Percentiles rank a stretch among this genome's conserved stretches.
Conservation (phyloP, 2,888 invertebrate species). For the Cosmia pyralina region DNA sequence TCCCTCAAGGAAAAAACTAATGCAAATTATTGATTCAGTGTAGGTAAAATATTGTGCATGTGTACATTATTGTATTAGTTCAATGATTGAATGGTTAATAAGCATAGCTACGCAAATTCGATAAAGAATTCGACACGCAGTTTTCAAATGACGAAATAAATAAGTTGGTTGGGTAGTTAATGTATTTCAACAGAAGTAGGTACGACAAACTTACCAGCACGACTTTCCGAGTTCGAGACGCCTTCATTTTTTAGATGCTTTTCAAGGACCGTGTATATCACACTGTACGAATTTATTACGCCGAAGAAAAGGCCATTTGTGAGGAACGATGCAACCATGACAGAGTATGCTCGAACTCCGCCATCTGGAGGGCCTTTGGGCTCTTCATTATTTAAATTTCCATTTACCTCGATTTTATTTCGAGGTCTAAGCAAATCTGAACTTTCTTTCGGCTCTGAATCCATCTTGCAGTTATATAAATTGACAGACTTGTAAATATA, state of each 20-base stretch:
- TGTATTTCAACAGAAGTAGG: slow-evolving; percentile 1
- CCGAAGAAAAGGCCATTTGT: slow-evolving; percentile 97
- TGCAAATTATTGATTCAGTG: slow-evolving; percentile 1
- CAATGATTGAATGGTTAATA: slow-evolving; percentile 25
- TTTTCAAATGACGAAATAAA: slow-evolving; percentile 41
- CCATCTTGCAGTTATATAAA: slow-evolving; percentile 72
- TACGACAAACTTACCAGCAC: slow-evolving; percentile 93
- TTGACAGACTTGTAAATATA: slow-evolving; percentile 60
- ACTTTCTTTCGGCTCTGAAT: slow-evolving; percentile 77
- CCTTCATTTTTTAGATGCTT: slow-evolving; percentile 91
- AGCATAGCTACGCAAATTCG: slow-evolving; percentile 16
- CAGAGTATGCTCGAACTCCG: slow-evolving; percentile 94
- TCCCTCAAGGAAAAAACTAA: not conserved
- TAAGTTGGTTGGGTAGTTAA: slow-evolving; percentile 2
- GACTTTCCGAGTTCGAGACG: slow-evolving; percentile 93
- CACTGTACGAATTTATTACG: slow-evolving; percentile 96
- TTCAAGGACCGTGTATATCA: slow-evolving; percentile 93
- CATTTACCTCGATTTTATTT: slow-evolving; percentile 74
- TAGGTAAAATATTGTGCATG: not conserved
- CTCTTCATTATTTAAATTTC: slow-evolving; percentile 66
- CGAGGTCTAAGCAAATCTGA: slow-evolving; percentile 77
- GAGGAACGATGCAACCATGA: slow-evolving; percentile 95
- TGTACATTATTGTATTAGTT: not conserved
- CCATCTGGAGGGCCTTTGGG: slow-evolving; percentile 92
- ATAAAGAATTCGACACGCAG: slow-evolving; percentile 44